phyloP scores from a whole-genome alignment of 2,888 invertebrate genomes.

The Bimastos eiseni region DNA sequence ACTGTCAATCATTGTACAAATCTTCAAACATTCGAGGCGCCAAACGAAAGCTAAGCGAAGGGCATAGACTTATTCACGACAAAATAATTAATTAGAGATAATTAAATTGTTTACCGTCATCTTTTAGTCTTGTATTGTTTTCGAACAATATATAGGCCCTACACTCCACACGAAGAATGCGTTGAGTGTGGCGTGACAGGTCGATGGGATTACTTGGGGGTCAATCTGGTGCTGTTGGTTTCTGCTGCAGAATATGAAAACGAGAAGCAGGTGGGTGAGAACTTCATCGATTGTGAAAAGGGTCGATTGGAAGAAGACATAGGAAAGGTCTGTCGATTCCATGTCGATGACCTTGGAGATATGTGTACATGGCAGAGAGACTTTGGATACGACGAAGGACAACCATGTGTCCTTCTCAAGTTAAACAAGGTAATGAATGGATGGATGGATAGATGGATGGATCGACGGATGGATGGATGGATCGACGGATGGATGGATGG shows the following conservation, averaged over 20 bases:
- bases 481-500: not conserved
- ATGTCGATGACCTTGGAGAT: conserved; percentile 69
- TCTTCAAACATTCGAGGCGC: too few species aligned
- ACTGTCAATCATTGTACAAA: too few species aligned
- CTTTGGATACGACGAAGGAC: conserved; percentile 82
- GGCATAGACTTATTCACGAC: too few species aligned
- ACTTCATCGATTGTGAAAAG: conserved; percentile 70
- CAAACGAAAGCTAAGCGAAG: too few species aligned
- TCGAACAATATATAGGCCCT: too few species aligned
- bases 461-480: not conserved
- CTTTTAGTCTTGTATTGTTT: too few species aligned
- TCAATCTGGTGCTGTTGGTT: not conserved
- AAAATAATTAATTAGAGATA: too few species aligned
- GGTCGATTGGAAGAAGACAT: not conserved
- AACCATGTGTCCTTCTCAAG: conserved; percentile 92
- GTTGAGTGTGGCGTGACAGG: too few species aligned
- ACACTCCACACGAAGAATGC: too few species aligned
- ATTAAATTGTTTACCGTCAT: too few species aligned
- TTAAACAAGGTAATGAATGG: conserved; percentile 81
- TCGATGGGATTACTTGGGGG: too few species aligned
- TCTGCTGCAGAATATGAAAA: conserved; percentile 57
- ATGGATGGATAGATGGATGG: not conserved
- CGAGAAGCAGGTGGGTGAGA: conserved; percentile 55
- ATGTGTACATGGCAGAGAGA: conserved; percentile 74
- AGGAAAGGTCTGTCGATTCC: conserved; percentile 77